Base-by-base conservation (phyloP, 2,888 invertebrate genomes). In the Panorpa germanica region DNA sequence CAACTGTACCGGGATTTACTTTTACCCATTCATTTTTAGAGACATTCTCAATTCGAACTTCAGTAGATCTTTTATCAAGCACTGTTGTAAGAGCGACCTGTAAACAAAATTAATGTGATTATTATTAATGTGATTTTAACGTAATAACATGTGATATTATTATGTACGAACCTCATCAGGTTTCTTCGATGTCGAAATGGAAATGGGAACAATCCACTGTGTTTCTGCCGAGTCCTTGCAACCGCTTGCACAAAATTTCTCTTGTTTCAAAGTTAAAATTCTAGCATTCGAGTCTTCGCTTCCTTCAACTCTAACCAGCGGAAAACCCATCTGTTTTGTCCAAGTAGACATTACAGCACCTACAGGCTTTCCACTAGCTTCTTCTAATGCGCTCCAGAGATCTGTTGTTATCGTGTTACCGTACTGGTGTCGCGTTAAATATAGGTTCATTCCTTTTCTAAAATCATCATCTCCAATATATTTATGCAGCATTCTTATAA, bases 261-360 rank as follows among this genome's bases (percentile, higher is more conserved):
- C 70, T 48, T 91, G 90, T 1, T 65, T 64, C 22, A 91, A 53
- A 4, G 63, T 65, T n/a, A 93, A 48, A 6, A 74, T 52, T 10
- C 83, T 61, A 36, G 72, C 63, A 13, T n/a, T n/a, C n/a, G n/a
- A n/a, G n/a, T n/a, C n/a, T n/a, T n/a, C n/a, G 14, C 10, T 25
- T 4, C 34, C 16, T 9, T 31, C 30, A 5, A 54, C 54, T 13
- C 41, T 48, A 25, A 61, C 68, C 30, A 86, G 66, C 3, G 90
- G 88, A 52, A 80, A 90, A 26, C 90, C 88, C 67, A 76, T 78
- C 47, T 83, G 80, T 46, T 77, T 77, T 5, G 90, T 91, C 91
- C 91, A 93, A 12, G 81, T 77, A 6, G 77, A 75, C 90, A 93
- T 91, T 9, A 91, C 73, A 33, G 65, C 68, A 2, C 70, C 70